Base-by-base conservation (phyloP, 1,140 invertebrate species). In the Battus philenor region DNA sequence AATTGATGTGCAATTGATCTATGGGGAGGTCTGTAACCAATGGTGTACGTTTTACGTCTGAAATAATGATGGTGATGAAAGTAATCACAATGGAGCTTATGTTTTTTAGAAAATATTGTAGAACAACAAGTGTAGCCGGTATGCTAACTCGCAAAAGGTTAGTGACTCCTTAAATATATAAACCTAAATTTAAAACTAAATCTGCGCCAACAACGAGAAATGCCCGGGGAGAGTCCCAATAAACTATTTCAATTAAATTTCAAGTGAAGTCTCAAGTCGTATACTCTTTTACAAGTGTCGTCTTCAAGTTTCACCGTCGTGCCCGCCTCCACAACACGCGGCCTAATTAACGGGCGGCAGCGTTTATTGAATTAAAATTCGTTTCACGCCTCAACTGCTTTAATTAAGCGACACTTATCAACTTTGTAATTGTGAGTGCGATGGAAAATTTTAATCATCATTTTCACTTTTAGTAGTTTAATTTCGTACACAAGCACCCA, bases 181-280 rank as follows among this genome's bases (percentile, higher is more conserved):
- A 24, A 39, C 36, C 20, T n/a, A 9, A 6, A 39, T 12, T 39
- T 12, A 26, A 26, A 38, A 24, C 20, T 24, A 24, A 39, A 39
- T 39, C 20, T 26, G 5, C 6, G 10, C 12, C 11, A 15, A 53
- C 39, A 39, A 44, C 44, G 29, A 41, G 47, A 24, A 50, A 45
- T 39, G 7, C 36, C 38, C n/a, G n/a, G 44, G 46, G 38, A 50
- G 41, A 34, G 41, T 32, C 54, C 43, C 45, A 46, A 54, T 57
- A 39, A 61, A 61, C 59, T 57, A 61, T 61, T 61, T 57, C 47
- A 57, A 61, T 61, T 61, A 57, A 57, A 61, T 61, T 51, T 47
- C 44, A 60, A 38, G 29, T 30, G 24, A 60, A 50, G 51, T 61
- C 50, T 43, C 36, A 30, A 52, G 43, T 33, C 43, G 47, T 38